Conservation (phyloP, 2,888 invertebrate genomes). For the Seladonia tumulorum region DNA sequence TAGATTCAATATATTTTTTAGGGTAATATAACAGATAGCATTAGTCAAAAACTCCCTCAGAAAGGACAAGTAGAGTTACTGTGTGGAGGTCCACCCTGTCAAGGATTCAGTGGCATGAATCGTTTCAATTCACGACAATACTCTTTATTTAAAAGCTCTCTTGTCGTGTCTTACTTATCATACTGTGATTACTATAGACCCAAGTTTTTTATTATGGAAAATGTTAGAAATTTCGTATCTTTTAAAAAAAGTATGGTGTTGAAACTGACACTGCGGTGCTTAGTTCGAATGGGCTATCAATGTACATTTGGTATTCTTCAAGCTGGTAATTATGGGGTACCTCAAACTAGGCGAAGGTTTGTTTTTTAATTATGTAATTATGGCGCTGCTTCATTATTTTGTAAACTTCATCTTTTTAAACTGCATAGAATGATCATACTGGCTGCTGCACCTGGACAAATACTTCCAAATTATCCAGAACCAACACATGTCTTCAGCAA, state of each 20-base stretch:
- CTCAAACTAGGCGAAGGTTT: constrained; percentile 91
- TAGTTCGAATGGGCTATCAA: constrained; percentile 94
- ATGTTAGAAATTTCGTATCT: constrained; percentile 93
- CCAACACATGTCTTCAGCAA: constrained; percentile 91
- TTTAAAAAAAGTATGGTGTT: constrained; percentile 93
- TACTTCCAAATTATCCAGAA: constrained; percentile 91
- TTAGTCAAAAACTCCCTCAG: constrained; percentile 87
- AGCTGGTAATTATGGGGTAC: constrained; percentile 94
- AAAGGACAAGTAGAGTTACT: constrained; percentile 93
- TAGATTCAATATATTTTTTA: constrained; percentile 55
- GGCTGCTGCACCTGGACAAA: constrained; percentile 92
- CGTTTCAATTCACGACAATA: constrained; percentile 93
- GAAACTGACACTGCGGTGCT: constrained; percentile 90
- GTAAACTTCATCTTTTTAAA: constrained; percentile 21
- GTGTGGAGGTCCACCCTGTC: constrained; percentile 95
- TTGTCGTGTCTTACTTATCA: constrained; percentile 92
- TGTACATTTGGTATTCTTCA: constrained; percentile 94
- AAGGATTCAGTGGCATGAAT: constrained; percentile 96
- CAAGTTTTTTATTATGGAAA: constrained; percentile 93
- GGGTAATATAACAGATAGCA: constrained; percentile 85
- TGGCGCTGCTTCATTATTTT: not conserved
- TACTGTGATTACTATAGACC: constrained; percentile 95
- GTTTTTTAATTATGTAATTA: constrained; percentile 14
- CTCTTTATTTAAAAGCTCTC: constrained; percentile 93
- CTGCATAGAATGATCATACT: constrained; percentile 88